These are phyloP conservation scores for Saccopteryx bilineata DNA, from an alignment of 2,113 vertebrate genomes.

Conservation along the genomic window DNA sequence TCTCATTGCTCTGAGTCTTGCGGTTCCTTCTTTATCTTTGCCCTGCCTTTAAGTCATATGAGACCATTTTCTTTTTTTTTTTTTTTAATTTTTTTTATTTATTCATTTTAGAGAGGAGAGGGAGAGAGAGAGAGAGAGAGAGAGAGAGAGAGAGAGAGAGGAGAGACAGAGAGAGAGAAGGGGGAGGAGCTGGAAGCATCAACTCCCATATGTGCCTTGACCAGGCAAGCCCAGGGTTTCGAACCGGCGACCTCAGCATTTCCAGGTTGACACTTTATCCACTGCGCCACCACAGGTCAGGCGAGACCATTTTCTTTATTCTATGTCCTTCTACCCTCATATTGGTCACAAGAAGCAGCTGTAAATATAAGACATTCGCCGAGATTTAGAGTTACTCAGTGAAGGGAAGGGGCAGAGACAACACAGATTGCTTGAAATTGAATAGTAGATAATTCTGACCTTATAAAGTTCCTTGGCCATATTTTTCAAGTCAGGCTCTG, in stretches of 20 bases:
- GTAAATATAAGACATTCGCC: neutral
- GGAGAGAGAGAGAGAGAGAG: too few relatives aligned
- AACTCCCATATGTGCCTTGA: too few relatives aligned
- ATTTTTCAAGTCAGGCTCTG: neutral
- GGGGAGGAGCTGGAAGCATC: too few relatives aligned
- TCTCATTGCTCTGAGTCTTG: slow-evolving; percentile 35
- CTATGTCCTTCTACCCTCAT: neutral
- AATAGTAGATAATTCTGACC: neutral
- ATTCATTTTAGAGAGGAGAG: too few relatives aligned
- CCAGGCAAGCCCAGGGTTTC: too few relatives aligned
- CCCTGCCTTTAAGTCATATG: neutral
- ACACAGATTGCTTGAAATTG: neutral
- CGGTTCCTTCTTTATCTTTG: slow-evolving; percentile 24
- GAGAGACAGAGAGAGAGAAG: too few relatives aligned
- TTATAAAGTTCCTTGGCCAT: neutral
- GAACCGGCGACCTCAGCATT: too few relatives aligned
- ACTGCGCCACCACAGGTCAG: too few relatives aligned
- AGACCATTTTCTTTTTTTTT: slow-evolving; percentile 42
- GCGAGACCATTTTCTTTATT: slow-evolving; percentile 40
- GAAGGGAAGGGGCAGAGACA: neutral
- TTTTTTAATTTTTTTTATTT: too few relatives aligned
- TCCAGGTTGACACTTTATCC: too few relatives aligned
- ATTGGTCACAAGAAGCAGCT: slow-evolving; percentile 9
- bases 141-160: too few relatives aligned
- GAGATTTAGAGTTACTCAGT: neutral